These are phyloP conservation scores for Mormyrops boulengeri DNA, from an alignment of 2,797 vertebrate species.

Conservation along the genomic window DNA sequence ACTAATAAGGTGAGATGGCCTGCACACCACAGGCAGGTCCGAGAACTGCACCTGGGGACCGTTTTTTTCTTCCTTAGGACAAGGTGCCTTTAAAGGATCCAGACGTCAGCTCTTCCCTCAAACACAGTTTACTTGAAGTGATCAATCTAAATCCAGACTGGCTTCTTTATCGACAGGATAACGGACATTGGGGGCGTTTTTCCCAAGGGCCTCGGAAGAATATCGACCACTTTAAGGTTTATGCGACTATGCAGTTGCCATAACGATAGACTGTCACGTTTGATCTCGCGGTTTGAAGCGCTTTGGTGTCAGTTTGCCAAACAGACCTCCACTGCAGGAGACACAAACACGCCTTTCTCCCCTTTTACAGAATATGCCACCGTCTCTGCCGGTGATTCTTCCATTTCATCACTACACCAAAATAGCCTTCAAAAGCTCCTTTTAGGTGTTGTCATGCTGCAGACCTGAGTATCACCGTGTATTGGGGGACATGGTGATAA, in stretches of 20 bases:
- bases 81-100: not conserved
- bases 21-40: not conserved
- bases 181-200: not conserved
- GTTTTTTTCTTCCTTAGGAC: not conserved
- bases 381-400: not conserved
- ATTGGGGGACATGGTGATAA: not conserved
- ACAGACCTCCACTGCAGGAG: not conserved
- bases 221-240: not conserved
- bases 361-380: not conserved
- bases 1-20: not conserved
- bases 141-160: constrained; percentile 4
- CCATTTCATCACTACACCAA: constrained; percentile 5
- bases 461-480: not conserved
- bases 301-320: not conserved
- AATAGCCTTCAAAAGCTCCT: not conserved
- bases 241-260: not conserved
- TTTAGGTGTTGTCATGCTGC: not conserved
- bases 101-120: not conserved
- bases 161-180: not conserved
- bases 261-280: constrained; percentile 4
- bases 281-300: not conserved
- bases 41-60: not conserved
- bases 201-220: not conserved
- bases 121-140: not conserved
- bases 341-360: not conserved